These are phyloP conservation scores for Anguilla pacifica DNA, from an alignment of 2,797 vertebrate genomes.

Conservation along the genomic window DNA sequence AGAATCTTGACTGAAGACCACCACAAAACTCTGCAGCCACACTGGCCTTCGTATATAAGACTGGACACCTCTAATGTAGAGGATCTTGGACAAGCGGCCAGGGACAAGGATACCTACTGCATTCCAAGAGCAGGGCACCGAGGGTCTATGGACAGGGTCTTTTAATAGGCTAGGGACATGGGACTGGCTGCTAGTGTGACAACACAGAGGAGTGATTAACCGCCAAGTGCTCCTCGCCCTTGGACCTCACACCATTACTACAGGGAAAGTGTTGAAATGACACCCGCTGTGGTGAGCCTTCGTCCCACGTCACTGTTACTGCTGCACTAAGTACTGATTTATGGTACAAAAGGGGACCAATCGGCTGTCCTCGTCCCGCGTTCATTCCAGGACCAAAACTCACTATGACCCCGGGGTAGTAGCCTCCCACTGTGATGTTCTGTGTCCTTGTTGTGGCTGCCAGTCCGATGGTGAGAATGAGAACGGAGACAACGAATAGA, in stretches of 20 bases:
- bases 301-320: neutral
- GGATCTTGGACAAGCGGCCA: neutral
- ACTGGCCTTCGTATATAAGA: neutral
- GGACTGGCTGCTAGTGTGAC: neutral
- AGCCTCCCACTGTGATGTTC: conserved; percentile 97
- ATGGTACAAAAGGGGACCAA: neutral
- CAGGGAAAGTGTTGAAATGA: neutral
- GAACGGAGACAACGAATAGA: conserved; percentile 90
- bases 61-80: neutral
- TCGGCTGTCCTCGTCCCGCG: neutral
- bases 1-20: no score
- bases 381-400: conserved; percentile 67
- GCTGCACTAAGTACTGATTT: neutral
- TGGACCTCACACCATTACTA: neutral
- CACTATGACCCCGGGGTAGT: conserved; percentile 98
- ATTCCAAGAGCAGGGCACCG: neutral
- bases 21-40: neutral
- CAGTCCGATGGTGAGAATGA: conserved; percentile 94
- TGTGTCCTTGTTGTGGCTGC: conserved; percentile 96
- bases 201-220: neutral
- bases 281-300: neutral
- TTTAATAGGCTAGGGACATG: neutral
- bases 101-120: neutral
- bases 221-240: neutral
- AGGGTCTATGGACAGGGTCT: neutral